phyloP scores from a whole-genome alignment of 2,797 vertebrate species.

The Clarias laeviceps region DNA sequence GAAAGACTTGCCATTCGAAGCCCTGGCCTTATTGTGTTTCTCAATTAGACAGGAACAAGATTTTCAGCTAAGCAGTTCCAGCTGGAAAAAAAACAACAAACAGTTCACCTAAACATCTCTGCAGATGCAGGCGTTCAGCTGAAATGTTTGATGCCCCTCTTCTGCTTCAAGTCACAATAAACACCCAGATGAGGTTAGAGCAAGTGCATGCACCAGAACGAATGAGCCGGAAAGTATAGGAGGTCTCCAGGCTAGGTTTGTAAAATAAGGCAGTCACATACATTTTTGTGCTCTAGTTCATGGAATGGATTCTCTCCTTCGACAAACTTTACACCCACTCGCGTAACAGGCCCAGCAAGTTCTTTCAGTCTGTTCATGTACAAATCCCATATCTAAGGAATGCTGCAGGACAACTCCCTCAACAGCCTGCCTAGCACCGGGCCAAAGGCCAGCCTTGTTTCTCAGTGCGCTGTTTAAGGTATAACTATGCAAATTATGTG shows the following conservation, averaged over 20 bases:
- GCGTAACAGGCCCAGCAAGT: conserved; percentile 36
- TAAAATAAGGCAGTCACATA: conserved; percentile 19
- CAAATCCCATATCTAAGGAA: conserved; percentile 58
- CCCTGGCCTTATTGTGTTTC: conserved; percentile 20
- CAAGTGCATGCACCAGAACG: neutral
- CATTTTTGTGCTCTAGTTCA: conserved; percentile 20
- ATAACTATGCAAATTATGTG: conserved; percentile 14
- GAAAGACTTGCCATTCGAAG: conserved; percentile 36
- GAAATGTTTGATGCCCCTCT: conserved; percentile 20
- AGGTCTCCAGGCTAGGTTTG: conserved; percentile 11
- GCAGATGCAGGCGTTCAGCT: neutral
- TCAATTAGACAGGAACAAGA: conserved; percentile 32
- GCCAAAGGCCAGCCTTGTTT: conserved; percentile 40
- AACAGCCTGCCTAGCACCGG: conserved; percentile 31
- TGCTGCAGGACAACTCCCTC: conserved; percentile 58
- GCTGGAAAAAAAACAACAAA: conserved; percentile 37
- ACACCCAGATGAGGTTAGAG: conserved; percentile 2
- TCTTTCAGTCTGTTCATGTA: conserved; percentile 36
- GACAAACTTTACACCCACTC: conserved; percentile 49
- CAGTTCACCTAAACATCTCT: conserved; percentile 19
- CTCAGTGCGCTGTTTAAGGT: conserved; percentile 24
- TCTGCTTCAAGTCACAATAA: conserved; percentile 15
- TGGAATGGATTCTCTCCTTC: conserved; percentile 39
- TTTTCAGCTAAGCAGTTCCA: conserved; percentile 33
- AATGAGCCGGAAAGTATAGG: neutral